phyloP scores from a whole-genome alignment of 2,888 invertebrate genomes.

The Macrophya annulata region DNA sequence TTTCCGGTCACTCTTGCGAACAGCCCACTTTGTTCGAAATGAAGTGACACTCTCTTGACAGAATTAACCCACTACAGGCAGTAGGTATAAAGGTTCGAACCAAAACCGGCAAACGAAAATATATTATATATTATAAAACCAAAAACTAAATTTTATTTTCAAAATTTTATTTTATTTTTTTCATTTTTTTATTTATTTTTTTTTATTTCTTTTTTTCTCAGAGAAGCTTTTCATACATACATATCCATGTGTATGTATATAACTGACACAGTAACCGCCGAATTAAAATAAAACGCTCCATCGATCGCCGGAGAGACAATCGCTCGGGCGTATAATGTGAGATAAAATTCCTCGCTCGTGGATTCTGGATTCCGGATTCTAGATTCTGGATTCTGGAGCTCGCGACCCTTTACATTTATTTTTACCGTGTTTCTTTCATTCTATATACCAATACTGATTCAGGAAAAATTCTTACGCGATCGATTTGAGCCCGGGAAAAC shows the following conservation, averaged over 20 bases:
- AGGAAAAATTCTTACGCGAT: conserved; percentile 7
- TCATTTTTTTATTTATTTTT: too few species aligned
- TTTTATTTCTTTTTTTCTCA: neutral
- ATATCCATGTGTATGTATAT: neutral
- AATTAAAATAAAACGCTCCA: conserved; percentile 16
- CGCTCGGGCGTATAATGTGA: conserved; percentile 35
- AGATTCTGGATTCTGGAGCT: neutral
- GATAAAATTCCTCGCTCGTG: conserved; percentile 3
- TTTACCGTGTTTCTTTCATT: conserved; percentile 24
- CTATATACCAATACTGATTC: neutral
- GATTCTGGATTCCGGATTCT: neutral
- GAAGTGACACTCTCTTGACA: conserved; percentile 10
- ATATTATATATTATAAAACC: neutral
- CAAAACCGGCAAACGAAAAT: neutral
- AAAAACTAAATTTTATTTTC: too few species aligned
- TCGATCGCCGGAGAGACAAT: conserved; percentile 31
- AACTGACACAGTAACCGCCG: neutral
- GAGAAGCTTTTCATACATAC: neutral
- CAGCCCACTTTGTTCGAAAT: neutral
- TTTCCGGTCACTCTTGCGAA: conserved; percentile 32
- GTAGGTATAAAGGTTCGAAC: neutral
- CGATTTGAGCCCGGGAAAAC: neutral
- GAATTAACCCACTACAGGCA: neutral
- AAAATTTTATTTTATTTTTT: too few species aligned
- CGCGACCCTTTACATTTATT: conserved; percentile 27